Base-by-base conservation (phyloP, 2,888 invertebrate species). In the Rapana venosa region DNA sequence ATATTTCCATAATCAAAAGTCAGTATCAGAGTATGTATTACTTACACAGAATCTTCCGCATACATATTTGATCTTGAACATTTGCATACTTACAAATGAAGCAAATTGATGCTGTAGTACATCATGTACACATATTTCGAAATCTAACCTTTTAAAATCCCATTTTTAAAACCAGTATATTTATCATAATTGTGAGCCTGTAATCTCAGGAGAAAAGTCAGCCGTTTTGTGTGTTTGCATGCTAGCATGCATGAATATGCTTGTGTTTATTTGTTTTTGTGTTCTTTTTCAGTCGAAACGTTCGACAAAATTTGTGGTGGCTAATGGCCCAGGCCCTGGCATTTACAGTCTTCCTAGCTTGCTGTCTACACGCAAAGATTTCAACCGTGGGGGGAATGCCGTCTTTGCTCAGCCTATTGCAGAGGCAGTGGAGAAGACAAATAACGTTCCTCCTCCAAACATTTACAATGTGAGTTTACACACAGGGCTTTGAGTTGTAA, bases 391-490 rank as follows among this genome's bases (percentile, higher is more conserved):
- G 20, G 92, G 93, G 20, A 94, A 95, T 22, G 94, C 95, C 35
- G 92, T 93, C 81, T 96, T 96, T 91, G 95, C 95, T 85, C 93
- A 91, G 83, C 96, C 96, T 0, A 95, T 96, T 83, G 96, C 96
- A 26, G 92, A 95, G 61, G 90, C 89, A 17, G 87, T 90, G 84
- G 92, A 93, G 36, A 93, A 93, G 87, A 91, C 91, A 90, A 91
- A 93, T 90, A 92, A 90, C 13, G 91, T 92, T 47, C 96, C 96
- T 87, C 95, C 95, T 22, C 96, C 96, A 32, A 96, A 96, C 93
- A 89, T 93, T 84, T 96, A 96, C 93, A 93, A 95, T 92, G 95
- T 96, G 92, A 92, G 94, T 89, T 47, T 26, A 6, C 47, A 2
- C 47, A 47, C 47, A 8, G 47, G 47, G 47, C 2, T 47, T 47